Evolutionary conservation across 1,140 invertebrate genomes (phyloP).

Genomic region (Epicauta chinensis): DNA sequence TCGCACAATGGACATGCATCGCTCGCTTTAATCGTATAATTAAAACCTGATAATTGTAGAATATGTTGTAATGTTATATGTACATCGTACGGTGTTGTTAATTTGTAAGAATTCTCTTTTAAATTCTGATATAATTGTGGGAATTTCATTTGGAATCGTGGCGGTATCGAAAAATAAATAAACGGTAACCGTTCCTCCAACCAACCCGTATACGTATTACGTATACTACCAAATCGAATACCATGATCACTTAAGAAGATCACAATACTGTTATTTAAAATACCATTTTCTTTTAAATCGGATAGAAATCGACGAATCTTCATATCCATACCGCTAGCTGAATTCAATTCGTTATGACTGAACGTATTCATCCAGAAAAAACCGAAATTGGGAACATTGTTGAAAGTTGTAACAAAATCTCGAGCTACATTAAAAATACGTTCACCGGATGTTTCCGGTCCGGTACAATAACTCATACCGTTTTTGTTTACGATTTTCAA

Average conservation of each 20-base stretch:
- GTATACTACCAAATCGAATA: conserved; percentile 68
- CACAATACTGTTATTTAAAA: conserved; percentile 53
- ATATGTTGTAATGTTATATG: conserved; percentile 55
- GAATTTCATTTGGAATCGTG: conserved; percentile 54
- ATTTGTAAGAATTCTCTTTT: conserved; percentile 53
- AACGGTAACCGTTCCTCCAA: conserved; percentile 80
- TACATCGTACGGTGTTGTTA: conserved; percentile 70
- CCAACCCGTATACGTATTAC: conserved; percentile 67
- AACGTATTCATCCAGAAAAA: conserved; percentile 65
- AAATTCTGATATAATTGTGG: conserved; percentile 55
- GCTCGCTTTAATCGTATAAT: conserved; percentile 40
- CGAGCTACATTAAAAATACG: conserved; percentile 53
- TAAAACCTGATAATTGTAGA: conserved; percentile 42
- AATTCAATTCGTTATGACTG: conserved; percentile 60
- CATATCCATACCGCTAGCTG: conserved; percentile 51
- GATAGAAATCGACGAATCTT: conserved; percentile 48
- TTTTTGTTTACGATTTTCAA: conserved; percentile 42
- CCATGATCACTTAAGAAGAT: conserved; percentile 84
- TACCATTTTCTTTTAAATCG: conserved; percentile 34
- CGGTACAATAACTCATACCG: conserved; percentile 47
- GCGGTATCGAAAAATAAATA: conserved; percentile 64
- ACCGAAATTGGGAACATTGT: conserved; percentile 54
- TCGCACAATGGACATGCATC: conserved; percentile 57
- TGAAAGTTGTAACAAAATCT: conserved; percentile 55
- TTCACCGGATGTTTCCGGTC: conserved; percentile 50